Evolutionary conservation across 2,113 vertebrate genomes (phyloP), one percentile per base, ranked within the genome.

Genomic region (Chionomys nivalis): DNA sequence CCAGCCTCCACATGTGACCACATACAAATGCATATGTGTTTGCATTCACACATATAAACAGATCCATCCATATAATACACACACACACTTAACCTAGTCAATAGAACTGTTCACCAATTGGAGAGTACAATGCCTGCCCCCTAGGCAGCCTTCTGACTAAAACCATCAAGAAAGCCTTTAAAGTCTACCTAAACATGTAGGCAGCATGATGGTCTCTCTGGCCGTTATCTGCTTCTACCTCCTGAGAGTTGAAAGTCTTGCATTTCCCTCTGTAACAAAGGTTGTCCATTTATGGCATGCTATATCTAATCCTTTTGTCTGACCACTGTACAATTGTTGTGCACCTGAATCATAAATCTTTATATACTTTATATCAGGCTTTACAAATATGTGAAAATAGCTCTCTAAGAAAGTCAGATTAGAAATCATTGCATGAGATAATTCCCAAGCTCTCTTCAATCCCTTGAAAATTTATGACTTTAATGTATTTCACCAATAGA

Each of bases 401-500:
- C n/a, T 93, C 55, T 79, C 52, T 44, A 91, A 70, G 17, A 91
- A 76, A 0, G 6, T 55, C 52, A n/a, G 61, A 93, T 79, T 87
- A 93, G 28, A 4, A 93, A 79, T 93, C 42, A 85, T 4, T 77
- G 44, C 24, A 93, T 66, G 76, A 94, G 21, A 70, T 85, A 87
- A 91, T 94, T 24, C 65, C 58, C 21, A 52, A 79, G 2, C 44
- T 87, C 21, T 96, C 75, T 87, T 52, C 23, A 7, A 90, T 47
- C 33, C 79, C 36, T 91, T 63, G 75, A 89, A 97, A 68, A 87
- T 93, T 65, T 94, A 94, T 88, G 87, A 96, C 83, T 96, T 96
- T 96, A 96, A 96, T 96, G 91, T 77, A 85, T 76, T 96, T 75
- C 72, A 90, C 90, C 95, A 97, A 88, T 95, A 92, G 2, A 81